Conservation (phyloP, 1,140 invertebrate species). For the Polyergus mexicanus region DNA sequence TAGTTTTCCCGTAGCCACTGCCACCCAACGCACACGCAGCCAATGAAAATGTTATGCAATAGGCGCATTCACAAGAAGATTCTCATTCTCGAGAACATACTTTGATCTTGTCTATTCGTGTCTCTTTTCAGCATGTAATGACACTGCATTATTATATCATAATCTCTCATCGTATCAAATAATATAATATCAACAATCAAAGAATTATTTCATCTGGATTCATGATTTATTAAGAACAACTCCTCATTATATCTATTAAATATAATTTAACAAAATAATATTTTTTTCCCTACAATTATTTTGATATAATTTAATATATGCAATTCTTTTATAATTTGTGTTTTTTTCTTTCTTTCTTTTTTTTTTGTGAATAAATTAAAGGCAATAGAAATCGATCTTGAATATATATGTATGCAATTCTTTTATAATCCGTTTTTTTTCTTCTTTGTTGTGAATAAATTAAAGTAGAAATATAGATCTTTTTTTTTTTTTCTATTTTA, state of each 20-base stretch:
- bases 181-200: neutral
- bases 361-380: neutral
- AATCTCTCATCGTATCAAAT: neutral
- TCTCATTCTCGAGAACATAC: neutral
- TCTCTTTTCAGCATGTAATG: neutral
- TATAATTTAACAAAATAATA: conserved; percentile 5
- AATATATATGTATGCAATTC: neutral
- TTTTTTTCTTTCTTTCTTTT: no score
- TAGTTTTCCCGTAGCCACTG: neutral
- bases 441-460: neutral
- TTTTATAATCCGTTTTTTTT: neutral
- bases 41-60: conserved; percentile 36
- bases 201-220: neutral
- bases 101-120: neutral
- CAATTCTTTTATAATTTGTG: neutral
- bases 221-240: neutral
- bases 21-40: neutral
- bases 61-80: conserved; percentile 9
- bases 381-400: no score
- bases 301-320: conserved; percentile 4
- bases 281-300: neutral
- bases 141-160: neutral
- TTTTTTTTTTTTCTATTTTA: neutral
- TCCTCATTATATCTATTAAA: neutral
- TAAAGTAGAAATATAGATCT: neutral